Conservation (phyloP, 2,797 vertebrate species). For the Choloepus didactylus region DNA sequence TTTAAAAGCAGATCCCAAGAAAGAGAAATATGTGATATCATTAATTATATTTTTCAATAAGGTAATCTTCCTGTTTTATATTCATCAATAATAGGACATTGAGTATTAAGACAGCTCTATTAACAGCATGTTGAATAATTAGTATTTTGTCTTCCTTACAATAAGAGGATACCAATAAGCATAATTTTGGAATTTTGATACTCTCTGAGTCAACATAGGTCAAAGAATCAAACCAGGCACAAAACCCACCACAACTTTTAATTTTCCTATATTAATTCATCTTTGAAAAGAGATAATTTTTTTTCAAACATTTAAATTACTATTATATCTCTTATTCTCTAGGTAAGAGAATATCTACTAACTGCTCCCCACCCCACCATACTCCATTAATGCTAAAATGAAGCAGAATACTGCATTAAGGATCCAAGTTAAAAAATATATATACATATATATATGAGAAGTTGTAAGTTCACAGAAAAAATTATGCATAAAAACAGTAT, state of each 20-base stretch:
- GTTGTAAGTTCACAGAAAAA: no score
- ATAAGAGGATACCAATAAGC: neutral
- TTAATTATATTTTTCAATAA: conserved; percentile 1
- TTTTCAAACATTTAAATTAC: neutral
- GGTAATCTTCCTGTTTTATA: neutral
- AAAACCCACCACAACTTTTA: neutral
- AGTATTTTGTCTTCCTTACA: neutral
- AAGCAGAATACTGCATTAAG: neutral
- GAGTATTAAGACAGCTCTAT: neutral
- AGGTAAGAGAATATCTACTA: neutral
- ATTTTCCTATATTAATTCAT: neutral
- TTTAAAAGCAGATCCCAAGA: conserved; percentile 43
- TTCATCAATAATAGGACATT: neutral
- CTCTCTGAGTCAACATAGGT: neutral
- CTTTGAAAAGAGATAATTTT: neutral
- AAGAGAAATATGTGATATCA: neutral
- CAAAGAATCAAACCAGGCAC: neutral
- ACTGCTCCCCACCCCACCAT: neutral
- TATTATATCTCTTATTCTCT: neutral
- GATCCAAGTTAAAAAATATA: neutral
- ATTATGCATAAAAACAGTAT: no score
- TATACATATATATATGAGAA: no score
- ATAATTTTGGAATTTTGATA: neutral
- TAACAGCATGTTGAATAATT: conserved; percentile 31
- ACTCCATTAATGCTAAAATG: conserved; percentile 28